Conservation (phyloP, 2,113 vertebrate species). For the Nestor notabilis region DNA sequence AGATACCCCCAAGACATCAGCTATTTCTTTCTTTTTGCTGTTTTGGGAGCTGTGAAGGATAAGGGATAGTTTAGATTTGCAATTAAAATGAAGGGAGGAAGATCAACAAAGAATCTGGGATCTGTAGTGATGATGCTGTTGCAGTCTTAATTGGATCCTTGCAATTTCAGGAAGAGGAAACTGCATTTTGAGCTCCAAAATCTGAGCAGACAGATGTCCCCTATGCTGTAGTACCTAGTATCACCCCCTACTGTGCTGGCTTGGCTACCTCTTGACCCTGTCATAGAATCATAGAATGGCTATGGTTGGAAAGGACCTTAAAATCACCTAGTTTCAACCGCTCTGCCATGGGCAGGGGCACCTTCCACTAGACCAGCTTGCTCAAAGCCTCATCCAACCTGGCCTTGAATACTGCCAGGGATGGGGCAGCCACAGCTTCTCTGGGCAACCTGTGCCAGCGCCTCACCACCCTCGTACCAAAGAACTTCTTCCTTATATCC, state of each 20-base stretch:
- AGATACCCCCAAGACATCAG: not conserved
- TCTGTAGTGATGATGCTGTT: not conserved
- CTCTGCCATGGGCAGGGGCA: not conserved
- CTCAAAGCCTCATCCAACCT: not conserved
- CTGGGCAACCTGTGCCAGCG: not conserved
- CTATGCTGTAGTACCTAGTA: not conserved
- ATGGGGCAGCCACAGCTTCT: not conserved
- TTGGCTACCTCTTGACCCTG: not conserved
- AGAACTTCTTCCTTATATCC: not conserved
- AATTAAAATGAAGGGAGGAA: not conserved
- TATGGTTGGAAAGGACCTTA: not conserved
- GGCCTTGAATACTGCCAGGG: not conserved
- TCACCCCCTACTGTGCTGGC: not conserved
- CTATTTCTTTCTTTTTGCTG: not conserved
- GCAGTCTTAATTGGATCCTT: not conserved
- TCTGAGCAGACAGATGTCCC: not conserved
- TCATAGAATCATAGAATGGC: not conserved
- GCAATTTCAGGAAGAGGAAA: not conserved
- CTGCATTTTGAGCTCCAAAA: not conserved
- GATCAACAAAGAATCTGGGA: not conserved
- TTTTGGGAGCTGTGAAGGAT: not conserved
- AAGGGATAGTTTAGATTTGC: not conserved
- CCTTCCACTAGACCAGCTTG: not conserved
- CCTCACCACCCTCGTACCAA: not conserved
- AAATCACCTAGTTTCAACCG: not conserved